phyloP scores from a whole-genome alignment of 64 coral and sea anemone genomes.

The Stichodactyla mertensii region DNA sequence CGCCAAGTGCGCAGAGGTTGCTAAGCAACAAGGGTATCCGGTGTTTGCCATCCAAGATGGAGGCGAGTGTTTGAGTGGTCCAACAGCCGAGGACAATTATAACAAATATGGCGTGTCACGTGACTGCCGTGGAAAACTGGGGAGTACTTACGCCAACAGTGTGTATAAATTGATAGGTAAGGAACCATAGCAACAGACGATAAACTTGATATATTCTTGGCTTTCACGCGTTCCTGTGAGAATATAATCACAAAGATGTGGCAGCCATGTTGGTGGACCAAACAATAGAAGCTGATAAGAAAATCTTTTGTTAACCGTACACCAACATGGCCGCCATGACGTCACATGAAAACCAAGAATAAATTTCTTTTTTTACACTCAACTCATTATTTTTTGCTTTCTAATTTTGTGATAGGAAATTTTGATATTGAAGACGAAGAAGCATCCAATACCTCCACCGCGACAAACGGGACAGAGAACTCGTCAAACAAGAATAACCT shows the following conservation, averaged over 20 bases:
- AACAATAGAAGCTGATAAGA: too few species aligned
- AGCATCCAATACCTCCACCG: background rate
- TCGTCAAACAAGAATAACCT: background rate
- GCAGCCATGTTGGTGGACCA: too few species aligned
- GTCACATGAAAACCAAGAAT: too few species aligned
- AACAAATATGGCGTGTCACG: conserved; percentile 70
- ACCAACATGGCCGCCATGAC: too few species aligned
- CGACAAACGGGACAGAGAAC: background rate
- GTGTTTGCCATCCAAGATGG: conserved; percentile 78
- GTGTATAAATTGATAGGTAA: conserved; percentile 78
- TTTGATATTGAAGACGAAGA: background rate
- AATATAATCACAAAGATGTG: too few species aligned
- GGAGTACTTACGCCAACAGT: conserved; percentile 69
- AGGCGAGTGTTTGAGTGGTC: conserved; percentile 71
- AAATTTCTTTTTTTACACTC: too few species aligned
- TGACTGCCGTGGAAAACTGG: conserved; percentile 53
- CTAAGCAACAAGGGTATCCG: conserved; percentile 63
- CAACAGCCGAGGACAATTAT: conserved; percentile 47
- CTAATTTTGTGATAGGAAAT: background rate
- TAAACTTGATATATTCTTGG: too few species aligned
- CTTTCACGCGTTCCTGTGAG: too few species aligned
- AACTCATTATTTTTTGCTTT: background rate
- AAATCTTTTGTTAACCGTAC: too few species aligned
- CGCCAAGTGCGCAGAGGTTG: conserved; percentile 66
- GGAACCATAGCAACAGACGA: background rate